A percentile compares a stretch with the other conserved stretches of the same genome.
Evolutionary conservation across 2,113 vertebrate genomes (phyloP).

Genomic region (Varanus komodoensis): DNA sequence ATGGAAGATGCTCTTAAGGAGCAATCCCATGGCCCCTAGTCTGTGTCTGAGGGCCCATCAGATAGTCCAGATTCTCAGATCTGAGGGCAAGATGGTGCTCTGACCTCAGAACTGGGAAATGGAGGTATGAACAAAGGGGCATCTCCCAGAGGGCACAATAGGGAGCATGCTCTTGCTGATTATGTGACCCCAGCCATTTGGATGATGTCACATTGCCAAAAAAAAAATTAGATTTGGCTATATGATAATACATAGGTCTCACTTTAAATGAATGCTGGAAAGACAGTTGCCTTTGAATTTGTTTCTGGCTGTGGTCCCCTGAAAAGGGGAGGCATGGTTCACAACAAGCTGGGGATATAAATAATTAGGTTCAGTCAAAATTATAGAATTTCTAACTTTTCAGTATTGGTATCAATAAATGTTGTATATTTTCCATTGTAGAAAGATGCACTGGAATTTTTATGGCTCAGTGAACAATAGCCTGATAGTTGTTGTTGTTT

Average conservation of each 20-base stretch:
- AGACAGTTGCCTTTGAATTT: neutral
- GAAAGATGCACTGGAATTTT: conserved; percentile 22
- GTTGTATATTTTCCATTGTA: conserved; percentile 21
- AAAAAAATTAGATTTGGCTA: neutral
- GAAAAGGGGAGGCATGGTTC: neutral
- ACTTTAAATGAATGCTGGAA: neutral
- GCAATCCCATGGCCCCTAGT: no score
- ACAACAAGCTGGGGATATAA: neutral
- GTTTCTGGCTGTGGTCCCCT: neutral
- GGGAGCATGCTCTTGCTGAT: neutral
- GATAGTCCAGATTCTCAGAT: no score
- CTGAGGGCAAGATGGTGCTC: neutral
- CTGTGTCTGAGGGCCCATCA: neutral
- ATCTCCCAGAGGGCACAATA: neutral
- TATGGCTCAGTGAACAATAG: conserved; percentile 34
- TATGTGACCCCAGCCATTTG: neutral
- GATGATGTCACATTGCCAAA: neutral
- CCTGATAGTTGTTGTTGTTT: neutral
- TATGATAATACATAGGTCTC: neutral
- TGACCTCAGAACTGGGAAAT: no score
- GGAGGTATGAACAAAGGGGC: neutral
- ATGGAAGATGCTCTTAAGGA: no score
- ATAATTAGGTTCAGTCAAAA: neutral
- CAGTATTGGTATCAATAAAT: conserved; percentile 16
- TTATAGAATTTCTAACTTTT: conserved; percentile 7